Conservation (phyloP, 2,888 invertebrate species). For the Morinoia aosen region DNA sequence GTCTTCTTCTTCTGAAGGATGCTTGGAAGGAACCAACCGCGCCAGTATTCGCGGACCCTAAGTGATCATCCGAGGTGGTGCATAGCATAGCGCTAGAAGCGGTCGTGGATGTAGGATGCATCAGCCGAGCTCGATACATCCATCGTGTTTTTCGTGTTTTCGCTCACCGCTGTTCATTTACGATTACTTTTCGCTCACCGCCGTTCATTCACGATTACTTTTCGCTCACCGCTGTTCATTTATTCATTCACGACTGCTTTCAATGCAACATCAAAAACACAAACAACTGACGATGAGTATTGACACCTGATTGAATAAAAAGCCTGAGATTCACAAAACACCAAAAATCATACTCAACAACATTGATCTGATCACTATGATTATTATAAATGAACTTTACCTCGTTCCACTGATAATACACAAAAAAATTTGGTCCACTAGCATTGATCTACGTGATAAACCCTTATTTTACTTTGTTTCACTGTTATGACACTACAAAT, state of each 20-base stretch:
- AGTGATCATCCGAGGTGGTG: slow-evolving; percentile 61
- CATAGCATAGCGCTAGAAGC: slow-evolving; percentile 66
- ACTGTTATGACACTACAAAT: not conserved
- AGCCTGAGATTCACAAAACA: not conserved
- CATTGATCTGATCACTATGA: not conserved
- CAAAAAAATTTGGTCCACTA: not conserved
- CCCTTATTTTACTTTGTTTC: not conserved
- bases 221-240: not conserved
- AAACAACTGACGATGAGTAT: not conserved
- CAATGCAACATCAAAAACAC: slow-evolving; percentile 47
- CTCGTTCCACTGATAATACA: not conserved
- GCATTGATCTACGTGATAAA: not conserved
- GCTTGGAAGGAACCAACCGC: slow-evolving; percentile 60
- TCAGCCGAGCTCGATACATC: slow-evolving; percentile 48
- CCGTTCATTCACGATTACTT: not conserved
- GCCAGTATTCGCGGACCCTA: slow-evolving; percentile 57
- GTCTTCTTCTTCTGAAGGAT: slow-evolving; percentile 44
- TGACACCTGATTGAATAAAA: not conserved
- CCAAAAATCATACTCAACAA: not conserved
- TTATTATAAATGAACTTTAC: not conserved
- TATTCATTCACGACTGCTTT: not conserved
- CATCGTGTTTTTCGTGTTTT: slow-evolving; percentile 47
- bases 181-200: not conserved
- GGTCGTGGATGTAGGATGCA: slow-evolving; percentile 16
- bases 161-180: not conserved